Percentiles rank a stretch among this genome's conserved stretches.
Evolutionary conservation across 2,113 vertebrate species (phyloP).

Genomic region (Oryzias woworae): DNA sequence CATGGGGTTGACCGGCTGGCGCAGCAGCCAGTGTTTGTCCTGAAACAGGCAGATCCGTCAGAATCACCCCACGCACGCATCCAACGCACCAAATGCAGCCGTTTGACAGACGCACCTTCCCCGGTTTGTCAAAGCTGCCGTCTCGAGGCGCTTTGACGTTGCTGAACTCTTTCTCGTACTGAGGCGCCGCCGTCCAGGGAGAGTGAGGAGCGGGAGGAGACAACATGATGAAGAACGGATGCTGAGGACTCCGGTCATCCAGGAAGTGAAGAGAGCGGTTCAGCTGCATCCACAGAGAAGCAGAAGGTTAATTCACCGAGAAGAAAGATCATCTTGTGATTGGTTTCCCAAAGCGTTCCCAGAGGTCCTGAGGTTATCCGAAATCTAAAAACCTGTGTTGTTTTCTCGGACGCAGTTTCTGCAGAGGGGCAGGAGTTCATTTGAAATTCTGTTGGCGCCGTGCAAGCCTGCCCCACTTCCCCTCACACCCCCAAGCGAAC

Average conservation of each 20-base stretch:
- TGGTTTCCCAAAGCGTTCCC: too few species aligned
- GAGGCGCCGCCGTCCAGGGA: conserved; percentile 78
- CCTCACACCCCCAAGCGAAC: too few species aligned
- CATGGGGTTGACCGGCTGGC: conserved; percentile 79
- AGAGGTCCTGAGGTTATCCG: too few species aligned
- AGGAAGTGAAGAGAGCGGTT: conserved; percentile 77
- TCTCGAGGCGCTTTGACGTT: conserved; percentile 76
- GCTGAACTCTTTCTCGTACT: conserved; percentile 69
- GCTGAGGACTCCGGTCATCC: conserved; percentile 61
- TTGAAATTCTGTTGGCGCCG: too few species aligned
- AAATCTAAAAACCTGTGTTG: too few species aligned
- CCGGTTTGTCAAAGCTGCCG: conserved; percentile 79
- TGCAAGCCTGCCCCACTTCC: too few species aligned
- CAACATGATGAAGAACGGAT: conserved; percentile 81
- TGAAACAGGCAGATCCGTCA: conserved; percentile 28
- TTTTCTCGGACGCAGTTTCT: too few species aligned
- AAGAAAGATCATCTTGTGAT: too few species aligned
- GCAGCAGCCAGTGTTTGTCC: conserved; percentile 83
- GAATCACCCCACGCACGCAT: neutral
- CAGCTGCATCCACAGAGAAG: conserved; percentile 38
- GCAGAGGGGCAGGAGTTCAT: too few species aligned
- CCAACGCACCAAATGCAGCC: rapidly evolving
- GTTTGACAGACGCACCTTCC: conserved; percentile 53
- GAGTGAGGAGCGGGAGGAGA: conserved; percentile 78
- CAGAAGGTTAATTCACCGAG: neutral